Evolutionary conservation across 2,797 vertebrate genomes (phyloP), one percentile per base, ranked within the genome.

Genomic region (Calcarius lapponicus): DNA sequence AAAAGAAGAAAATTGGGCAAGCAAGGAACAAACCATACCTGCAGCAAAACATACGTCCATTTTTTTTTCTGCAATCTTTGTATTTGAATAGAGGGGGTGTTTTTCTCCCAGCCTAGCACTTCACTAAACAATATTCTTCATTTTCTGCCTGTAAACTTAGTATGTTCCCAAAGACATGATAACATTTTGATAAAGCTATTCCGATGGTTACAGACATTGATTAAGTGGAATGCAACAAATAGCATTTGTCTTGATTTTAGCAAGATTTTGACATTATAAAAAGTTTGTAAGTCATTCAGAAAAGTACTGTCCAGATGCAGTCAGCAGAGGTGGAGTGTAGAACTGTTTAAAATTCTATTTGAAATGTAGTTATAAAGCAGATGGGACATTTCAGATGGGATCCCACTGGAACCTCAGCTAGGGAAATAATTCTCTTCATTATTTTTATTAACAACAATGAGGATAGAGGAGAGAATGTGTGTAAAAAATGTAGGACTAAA

Each of bases 371-470:
- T 92, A 80, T 66, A 79, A 80, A 22, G 17, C 29, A 83, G 19
- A 87, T 67, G 20, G 29, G 34, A 87, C 34, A 73, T 91, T 93
- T 91, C 75, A 74, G 57, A 78, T 47, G n/a, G 32, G 45, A 76
- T 78, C 45, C 57, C 42, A 74, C 53, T 71, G 69, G 53, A 38
- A 83, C 14, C 17, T 78, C 6, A 1, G 29, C 22, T 80, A 83
- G 75, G 21, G 34, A 91, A 93, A 90, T 76, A 65, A 72, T 65
- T 71, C 7, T 87, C 56, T 65, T 88, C 75, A 48, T 86, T 88
- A 85, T 58, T 90, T 92, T 92, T 90, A 12, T 80, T 80, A 93
- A 69, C 21, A 54, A 54, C 40, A 88, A 65, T 4, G 9, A 56
- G 57, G 47, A 47, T 47, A 61, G n/a, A 89, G 48, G 17, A 82